A percentile compares a stretch with the other conserved stretches of the same genome.
Conservation (phyloP, 1,140 invertebrate species). For the Planococcus citri region DNA sequence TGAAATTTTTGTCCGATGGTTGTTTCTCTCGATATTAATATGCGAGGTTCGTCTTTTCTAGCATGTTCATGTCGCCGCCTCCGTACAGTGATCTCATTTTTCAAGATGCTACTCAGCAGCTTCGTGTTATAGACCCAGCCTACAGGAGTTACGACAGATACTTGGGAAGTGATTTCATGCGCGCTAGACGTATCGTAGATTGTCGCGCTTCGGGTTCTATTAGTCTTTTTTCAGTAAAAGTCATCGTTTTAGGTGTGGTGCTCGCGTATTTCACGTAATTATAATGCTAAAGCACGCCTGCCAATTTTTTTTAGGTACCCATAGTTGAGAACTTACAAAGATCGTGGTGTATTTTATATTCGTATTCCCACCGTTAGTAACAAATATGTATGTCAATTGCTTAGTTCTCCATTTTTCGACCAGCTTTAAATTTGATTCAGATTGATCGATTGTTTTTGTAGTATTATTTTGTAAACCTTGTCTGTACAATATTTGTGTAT, state of each 20-base stretch:
- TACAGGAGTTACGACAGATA: conserved; percentile 53
- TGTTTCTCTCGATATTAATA: background rate
- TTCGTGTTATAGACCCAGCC: conserved; percentile 51
- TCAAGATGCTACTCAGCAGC: conserved; percentile 76
- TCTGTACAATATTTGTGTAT: too few species aligned
- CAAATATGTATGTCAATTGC: too few species aligned
- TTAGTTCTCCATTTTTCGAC: too few species aligned
- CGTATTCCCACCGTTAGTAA: too few species aligned
- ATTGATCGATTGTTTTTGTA: too few species aligned
- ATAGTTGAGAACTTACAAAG: too few species aligned
- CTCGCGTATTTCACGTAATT: background rate
- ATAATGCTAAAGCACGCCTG: too few species aligned
- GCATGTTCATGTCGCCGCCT: conserved; percentile 71
- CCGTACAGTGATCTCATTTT: conserved; percentile 81
- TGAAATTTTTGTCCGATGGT: background rate
- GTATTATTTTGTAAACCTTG: too few species aligned
- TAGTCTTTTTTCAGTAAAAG: background rate
- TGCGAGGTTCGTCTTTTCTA: conserved; percentile 46
- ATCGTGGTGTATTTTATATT: too few species aligned
- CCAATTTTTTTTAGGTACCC: too few species aligned
- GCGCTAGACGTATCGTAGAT: conserved; percentile 61
- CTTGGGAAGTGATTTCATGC: conserved; percentile 60
- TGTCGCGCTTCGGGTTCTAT: conserved; percentile 47
- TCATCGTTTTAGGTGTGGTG: background rate
- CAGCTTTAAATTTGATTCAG: too few species aligned